These are phyloP conservation scores for Lithobates pipiens DNA, from an alignment of 2,797 vertebrate species.

Conservation along the genomic window DNA sequence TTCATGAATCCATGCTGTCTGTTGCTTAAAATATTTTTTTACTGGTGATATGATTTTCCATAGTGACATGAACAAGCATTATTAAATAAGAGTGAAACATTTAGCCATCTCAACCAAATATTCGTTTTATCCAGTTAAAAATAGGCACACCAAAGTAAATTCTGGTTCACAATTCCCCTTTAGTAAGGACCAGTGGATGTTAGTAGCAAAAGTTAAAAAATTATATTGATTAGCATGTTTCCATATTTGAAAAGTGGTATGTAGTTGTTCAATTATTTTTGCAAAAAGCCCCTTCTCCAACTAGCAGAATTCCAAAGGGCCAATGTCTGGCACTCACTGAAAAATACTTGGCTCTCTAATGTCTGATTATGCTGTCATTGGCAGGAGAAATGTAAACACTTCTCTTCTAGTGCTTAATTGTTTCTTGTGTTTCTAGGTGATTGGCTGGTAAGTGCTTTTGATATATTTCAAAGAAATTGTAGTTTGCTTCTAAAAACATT, in stretches of 20 bases:
- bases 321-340: not conserved
- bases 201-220: too few species aligned
- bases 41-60: not conserved
- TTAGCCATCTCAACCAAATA: too few species aligned
- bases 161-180: too few species aligned
- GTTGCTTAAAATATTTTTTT: too few species aligned
- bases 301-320: not conserved
- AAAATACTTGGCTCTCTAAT: not conserved
- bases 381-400: not conserved
- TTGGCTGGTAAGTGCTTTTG: not conserved
- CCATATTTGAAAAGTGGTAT: not conserved
- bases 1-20: too few species aligned
- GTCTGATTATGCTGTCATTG: not conserved
- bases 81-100: too few species aligned
- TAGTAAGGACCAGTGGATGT: too few species aligned
- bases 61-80: too few species aligned
- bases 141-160: too few species aligned
- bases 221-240: too few species aligned
- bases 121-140: too few species aligned
- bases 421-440: not conserved
- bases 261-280: not conserved
- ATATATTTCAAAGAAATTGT: not conserved
- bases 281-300: not conserved
- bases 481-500: not conserved
- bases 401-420: not conserved